Evolutionary conservation across 2,888 invertebrate species (phyloP), one percentile per base, ranked within the genome.

Genomic region (Sphaerophoria rueppellii): DNA sequence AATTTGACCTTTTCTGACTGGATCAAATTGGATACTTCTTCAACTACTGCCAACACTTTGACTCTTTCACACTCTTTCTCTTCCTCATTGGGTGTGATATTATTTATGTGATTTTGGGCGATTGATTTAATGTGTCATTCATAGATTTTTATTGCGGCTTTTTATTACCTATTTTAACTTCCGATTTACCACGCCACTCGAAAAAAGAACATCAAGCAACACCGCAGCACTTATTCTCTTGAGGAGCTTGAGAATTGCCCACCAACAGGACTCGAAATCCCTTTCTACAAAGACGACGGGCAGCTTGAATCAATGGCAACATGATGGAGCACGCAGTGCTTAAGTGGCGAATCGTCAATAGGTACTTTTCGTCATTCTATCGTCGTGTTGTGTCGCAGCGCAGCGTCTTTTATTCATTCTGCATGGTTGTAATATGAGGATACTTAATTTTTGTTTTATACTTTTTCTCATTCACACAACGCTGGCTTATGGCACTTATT

Each of bases 111-210:
- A 90, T 90, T 91, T 91, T 91, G 89, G 91, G 89, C 92, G 90
- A 91, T 91, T 91, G 91, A 91, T 91, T 91, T 91, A 91, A 91
- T 91, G 91, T 91, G 92, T 91, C 91, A 91, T 91, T 91, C 91
- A 90, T 90, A 91, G 90, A 90, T 91, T 91, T 91, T 92, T 91
- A 91, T 92, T 90, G 90, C 90, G 89, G 87, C 89, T 88, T 91
- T 91, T 91, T 91, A 91, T 91, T 91, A 90, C 91, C 90, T 89
- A 89, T 90, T 90, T 91, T 91, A 90, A 91, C 91, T 91, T 91
- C 90, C 91, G 92, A 91, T 91, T 91, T 91, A 90, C 91, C 91
- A 91, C 91, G 90, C 90, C 91, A 90, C 88, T 90, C 86, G 88
- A 89, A 89, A 90, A 24, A 24, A 85, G 87, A 87, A 77, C 54